Conservation (phyloP, 1,140 invertebrate species). For the Drosophila persimilis region DNA sequence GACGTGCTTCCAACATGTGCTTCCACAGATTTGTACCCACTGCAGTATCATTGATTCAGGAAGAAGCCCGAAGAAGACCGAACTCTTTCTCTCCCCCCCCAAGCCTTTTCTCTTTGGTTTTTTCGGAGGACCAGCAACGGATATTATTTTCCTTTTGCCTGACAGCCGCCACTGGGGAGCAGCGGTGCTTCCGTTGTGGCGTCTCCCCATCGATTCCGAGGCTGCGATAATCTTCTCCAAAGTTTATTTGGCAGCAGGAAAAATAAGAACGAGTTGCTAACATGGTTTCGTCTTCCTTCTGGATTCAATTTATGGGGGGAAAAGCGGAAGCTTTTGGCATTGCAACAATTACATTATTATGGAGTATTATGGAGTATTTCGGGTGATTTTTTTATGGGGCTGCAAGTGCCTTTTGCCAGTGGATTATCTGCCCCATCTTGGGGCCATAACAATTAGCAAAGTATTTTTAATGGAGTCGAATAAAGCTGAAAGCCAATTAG, state of each 20-base stretch:
- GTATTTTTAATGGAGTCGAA: too few species aligned
- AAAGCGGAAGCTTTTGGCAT: slow-evolving; percentile 28
- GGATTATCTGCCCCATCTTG: background rate
- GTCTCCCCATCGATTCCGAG: slow-evolving; percentile 2
- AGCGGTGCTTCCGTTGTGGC: slow-evolving; percentile 19
- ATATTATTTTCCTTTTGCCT: slow-evolving; percentile 51
- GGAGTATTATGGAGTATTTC: background rate
- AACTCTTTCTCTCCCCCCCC: slow-evolving; percentile 1
- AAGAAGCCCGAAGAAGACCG: background rate
- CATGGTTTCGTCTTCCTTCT: slow-evolving; percentile 24
- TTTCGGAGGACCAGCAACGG: slow-evolving; percentile 28
- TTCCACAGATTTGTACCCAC: slow-evolving; percentile 36
- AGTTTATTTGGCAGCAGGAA: too few species aligned
- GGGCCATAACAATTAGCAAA: too few species aligned
- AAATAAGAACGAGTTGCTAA: background rate
- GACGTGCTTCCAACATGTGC: slow-evolving; percentile 44
- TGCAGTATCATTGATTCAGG: slow-evolving; percentile 3
- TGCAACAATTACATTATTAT: slow-evolving; percentile 29
- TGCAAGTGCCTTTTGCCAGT: background rate
- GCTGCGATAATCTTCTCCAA: slow-evolving; percentile 21
- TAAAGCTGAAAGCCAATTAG: too few species aligned
- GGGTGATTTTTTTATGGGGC: slow-evolving; percentile 11
- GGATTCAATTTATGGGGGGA: slow-evolving; percentile 12
- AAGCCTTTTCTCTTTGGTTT: slow-evolving; percentile 1
- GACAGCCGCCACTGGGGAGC: slow-evolving; percentile 31